A percentile compares a stretch with the other conserved stretches of the same genome.
Conservation (phyloP, 92 coral and sea anemone genomes). For the Umimayanthus chanpuru region DNA sequence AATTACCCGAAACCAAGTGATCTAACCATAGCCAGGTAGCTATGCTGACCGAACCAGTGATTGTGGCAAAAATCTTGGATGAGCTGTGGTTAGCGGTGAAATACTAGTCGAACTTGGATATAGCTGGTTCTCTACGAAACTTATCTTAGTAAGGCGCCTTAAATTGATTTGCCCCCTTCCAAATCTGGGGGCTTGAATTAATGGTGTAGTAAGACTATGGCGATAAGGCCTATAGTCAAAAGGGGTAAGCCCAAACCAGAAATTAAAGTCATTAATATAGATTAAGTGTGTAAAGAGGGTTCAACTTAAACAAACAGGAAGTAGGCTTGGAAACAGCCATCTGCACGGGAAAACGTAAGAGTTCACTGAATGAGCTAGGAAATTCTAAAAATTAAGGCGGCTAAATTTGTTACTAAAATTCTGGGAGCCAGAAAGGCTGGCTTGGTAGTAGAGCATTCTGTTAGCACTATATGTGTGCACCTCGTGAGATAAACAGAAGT, state of each 20-base stretch:
- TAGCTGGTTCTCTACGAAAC: conserved; percentile 90
- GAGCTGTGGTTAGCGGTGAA: conserved; percentile 92
- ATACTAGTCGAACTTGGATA: conserved; percentile 87
- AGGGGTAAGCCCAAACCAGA: conserved; percentile 91
- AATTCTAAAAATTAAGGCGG: conserved; percentile 78
- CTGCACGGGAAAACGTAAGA: conserved; percentile 83
- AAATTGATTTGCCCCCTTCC: conserved; percentile 46
- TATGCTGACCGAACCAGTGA: conserved; percentile 78
- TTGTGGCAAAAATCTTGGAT: conserved; percentile 92
- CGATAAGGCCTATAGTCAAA: conserved; percentile 76
- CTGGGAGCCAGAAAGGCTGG: conserved; percentile 52
- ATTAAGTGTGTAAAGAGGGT: conserved; percentile 73
- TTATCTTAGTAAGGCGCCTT: conserved; percentile 76
- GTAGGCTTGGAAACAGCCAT: conserved; percentile 96
- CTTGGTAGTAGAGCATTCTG: conserved; percentile 1
- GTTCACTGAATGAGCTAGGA: conserved; percentile 73
- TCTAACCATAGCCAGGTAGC: conserved; percentile 74
- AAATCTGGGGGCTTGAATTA: conserved; percentile 51
- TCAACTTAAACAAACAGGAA: conserved; percentile 79
- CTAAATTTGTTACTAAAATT: conserved; percentile 78
- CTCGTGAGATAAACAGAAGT: conserved; percentile 56
- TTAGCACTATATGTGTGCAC: conserved; percentile 14
- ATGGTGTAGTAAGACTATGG: conserved; percentile 60
- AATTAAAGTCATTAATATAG: conserved; percentile 72
- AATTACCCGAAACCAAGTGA: conserved; percentile 96